Conservation (phyloP, 1,140 invertebrate genomes). For the Hycleus cichorii region DNA sequence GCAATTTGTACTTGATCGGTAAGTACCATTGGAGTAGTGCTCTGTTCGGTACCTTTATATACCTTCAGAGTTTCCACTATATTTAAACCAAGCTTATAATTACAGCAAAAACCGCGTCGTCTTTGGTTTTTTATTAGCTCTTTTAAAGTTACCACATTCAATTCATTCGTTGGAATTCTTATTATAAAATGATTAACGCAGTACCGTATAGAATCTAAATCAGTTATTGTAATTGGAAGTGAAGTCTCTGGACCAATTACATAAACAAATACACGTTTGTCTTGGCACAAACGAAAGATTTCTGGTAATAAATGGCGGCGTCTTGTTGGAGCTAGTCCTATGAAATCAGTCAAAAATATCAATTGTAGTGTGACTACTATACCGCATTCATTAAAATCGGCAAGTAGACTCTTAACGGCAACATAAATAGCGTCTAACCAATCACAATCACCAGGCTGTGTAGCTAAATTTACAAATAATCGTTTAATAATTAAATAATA, state of each 20-base stretch:
- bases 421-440: too few relatives aligned
- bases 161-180: not conserved
- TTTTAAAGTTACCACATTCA: constrained; percentile 6
- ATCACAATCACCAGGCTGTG: too few relatives aligned
- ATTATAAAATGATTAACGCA: constrained; percentile 18
- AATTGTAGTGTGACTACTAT: too few relatives aligned
- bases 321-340: not conserved
- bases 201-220: not conserved
- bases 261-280: constrained; percentile 20
- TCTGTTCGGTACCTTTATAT: not conserved
- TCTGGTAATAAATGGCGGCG: not conserved
- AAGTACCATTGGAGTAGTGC: too few relatives aligned
- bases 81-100: constrained; percentile 18
- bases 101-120: constrained; percentile 15
- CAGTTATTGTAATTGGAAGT: constrained; percentile 13
- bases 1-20: too few relatives aligned
- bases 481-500: too few relatives aligned
- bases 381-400: too few relatives aligned
- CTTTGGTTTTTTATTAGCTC: too few relatives aligned
- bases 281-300: constrained; percentile 5
- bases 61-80: constrained; percentile 18
- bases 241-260: constrained; percentile 21
- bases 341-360: too few relatives aligned
- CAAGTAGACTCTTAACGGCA: too few relatives aligned
- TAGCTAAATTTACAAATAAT: too few relatives aligned